Base-by-base conservation (phyloP, 2,113 vertebrate species). In the Murina feae region DNA sequence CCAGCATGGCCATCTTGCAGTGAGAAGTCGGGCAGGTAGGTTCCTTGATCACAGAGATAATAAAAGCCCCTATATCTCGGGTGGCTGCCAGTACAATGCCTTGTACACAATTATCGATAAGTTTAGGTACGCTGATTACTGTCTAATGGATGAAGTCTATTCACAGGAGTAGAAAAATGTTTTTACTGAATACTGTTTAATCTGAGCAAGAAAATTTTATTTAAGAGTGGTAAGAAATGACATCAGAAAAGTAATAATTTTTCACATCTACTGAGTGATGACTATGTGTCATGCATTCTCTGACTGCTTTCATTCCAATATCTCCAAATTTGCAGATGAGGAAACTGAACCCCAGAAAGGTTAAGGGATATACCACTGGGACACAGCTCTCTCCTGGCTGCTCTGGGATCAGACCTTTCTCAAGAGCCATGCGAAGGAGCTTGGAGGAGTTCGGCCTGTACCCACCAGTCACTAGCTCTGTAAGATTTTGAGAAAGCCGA, bases 401-500 rank as follows among this genome's bases (percentile, higher is more conserved):
- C 25, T 42, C 75, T 89, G 65, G 28, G n/a, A 60, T 78, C 25
- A 53, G 79, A 65, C 42, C 42, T 47, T 82, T 86, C 47, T 91
- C 37, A 91, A 93, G 18, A 32, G 30, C 63, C n/a, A 89, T 9
- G 12, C 49, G 63, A 90, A 68, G 7, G 32, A 83, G 25, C 82
- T 2, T 79, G 60, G 91, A 69, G 30, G 71, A 23, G 76, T 79
- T 25, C 0, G 14, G 88, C 89, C 18, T 25, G 6, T 1, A 10
- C 21, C 7, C 5, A 0, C 4, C 9, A 55, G 76, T 75, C 21
- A 8, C 8, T 0, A 80, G 93, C 80, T 35, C 93, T 90, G 89
- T 53, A 72, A 96, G 93, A 93, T 97, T 96, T 95, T 37, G 0
- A 95, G 94, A 97, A 96, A 97, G 96, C 95, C 89, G 92, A 97